A percentile compares a stretch with the other conserved stretches of the same genome.
phyloP scores from a whole-genome alignment of 2,113 vertebrate genomes.

The Anolis carolinensis region DNA sequence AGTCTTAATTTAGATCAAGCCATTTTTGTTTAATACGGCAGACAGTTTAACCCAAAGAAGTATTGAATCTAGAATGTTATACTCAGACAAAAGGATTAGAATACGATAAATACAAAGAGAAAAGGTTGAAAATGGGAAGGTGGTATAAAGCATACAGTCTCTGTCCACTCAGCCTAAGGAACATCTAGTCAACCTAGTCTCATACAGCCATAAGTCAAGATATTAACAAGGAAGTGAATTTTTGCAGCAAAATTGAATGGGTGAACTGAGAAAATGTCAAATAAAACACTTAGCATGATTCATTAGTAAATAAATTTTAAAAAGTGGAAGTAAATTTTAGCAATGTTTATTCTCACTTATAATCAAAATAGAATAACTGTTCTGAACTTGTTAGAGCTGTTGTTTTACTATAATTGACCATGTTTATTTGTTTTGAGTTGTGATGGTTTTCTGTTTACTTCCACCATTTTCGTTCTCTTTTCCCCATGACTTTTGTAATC shows the following conservation, averaged over 20 bases:
- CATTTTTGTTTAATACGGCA: too few relatives aligned
- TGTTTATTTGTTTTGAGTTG: too few relatives aligned
- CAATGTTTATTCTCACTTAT: not conserved
- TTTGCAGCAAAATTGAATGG: too few relatives aligned
- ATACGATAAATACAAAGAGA: too few relatives aligned
- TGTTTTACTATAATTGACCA: too few relatives aligned
- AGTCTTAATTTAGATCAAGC: too few relatives aligned
- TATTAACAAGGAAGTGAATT: too few relatives aligned
- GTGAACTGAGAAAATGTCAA: too few relatives aligned
- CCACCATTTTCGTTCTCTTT: not conserved
- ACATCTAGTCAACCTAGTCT: not conserved
- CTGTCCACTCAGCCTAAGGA: not conserved
- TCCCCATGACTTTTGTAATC: not conserved
- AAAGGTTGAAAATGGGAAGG: not conserved
- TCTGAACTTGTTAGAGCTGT: not conserved
- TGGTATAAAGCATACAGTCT: not conserved
- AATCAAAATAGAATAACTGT: not conserved
- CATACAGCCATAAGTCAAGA: not conserved
- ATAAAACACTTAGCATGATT: not conserved
- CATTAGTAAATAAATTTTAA: not conserved
- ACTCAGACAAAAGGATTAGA: too few relatives aligned
- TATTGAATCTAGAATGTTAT: not conserved
- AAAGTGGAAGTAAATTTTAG: not conserved
- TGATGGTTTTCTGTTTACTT: not conserved
- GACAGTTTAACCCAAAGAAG: not conserved